Conservation (phyloP, 2,888 invertebrate species). For the Callinectes sapidus region DNA sequence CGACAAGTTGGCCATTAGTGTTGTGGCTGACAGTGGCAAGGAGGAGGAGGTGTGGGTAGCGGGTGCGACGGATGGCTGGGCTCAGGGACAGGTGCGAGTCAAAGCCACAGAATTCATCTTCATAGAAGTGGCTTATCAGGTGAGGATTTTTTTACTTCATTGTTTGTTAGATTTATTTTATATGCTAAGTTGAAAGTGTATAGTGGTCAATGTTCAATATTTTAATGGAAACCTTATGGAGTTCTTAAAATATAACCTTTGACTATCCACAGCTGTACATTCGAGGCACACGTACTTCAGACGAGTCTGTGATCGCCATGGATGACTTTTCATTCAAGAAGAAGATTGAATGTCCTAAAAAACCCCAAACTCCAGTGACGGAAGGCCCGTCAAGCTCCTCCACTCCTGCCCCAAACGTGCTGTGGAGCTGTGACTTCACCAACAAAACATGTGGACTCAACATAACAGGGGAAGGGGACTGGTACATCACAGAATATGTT, state of each 20-base stretch:
- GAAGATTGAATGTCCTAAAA: neutral
- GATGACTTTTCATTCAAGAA: slow-evolving; percentile 53
- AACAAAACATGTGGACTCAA: neutral
- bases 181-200: neutral
- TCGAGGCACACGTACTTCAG: slow-evolving; percentile 17
- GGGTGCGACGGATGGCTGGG: slow-evolving; percentile 33
- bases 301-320: slow-evolving; percentile 16
- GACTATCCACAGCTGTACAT: slow-evolving; percentile 41
- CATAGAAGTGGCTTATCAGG: slow-evolving; percentile 52
- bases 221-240: neutral
- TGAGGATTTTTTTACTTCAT: slow-evolving; percentile 8
- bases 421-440: slow-evolving; percentile 52
- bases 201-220: neutral
- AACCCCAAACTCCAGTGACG: slow-evolving; percentile 11
- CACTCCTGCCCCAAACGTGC: neutral
- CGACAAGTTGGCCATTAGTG: slow-evolving; percentile 42
- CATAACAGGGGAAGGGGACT: neutral
- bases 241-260: neutral
- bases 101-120: slow-evolving; percentile 34
- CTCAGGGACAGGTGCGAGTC: slow-evolving; percentile 48
- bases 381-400: neutral
- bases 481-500: neutral
- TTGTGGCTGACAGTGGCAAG: neutral
- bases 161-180: neutral
- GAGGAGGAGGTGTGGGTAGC: slow-evolving; percentile 49